Base-by-base conservation (phyloP, 2,888 invertebrate species). In the Hoplodrina ambigua region DNA sequence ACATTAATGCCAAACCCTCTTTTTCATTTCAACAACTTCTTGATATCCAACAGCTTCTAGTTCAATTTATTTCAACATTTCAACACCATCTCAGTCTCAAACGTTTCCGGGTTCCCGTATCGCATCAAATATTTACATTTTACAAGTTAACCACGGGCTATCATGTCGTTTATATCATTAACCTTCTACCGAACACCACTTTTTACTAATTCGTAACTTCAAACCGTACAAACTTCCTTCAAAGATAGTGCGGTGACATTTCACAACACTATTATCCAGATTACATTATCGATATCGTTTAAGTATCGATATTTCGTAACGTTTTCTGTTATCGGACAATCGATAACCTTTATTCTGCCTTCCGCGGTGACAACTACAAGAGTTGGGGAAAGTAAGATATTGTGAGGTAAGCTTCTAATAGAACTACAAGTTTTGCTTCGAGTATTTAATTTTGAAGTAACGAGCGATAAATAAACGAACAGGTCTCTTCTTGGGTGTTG, bases 251-350 rank as follows among this genome's bases (percentile, higher is more conserved):
- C 62, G 46, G 71, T 64, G 80, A 83, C 81, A 85, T 87, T 83
- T 85, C 85, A 81, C 81, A 81, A 86, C 78, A 80, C 69, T 73
- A 79, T 78, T 79, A 83, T 83, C 81, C 69, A 81, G 80, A 86
- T 85, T 72, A 80, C 78, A 81, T 75, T 78, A 81, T 85, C 79
- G 81, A 82, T 83, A 86, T 75, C 69, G 62, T 70, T 79, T 82
- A 75, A 82, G 83, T 82, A 82, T 86, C 81, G 81, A 85, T 85
- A 83, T 86, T 85, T 83, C 82, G 78, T 82, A 86, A 81, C 77
- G 61, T 79, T 73, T 58, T 65, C 74, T 72, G 79, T 79, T 86
- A 84, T 83, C 84, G 70, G 72, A 57, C 80, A 63, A 82, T 80
- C 87, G 83, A 86, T 86, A 84, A 87, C 83, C 85, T 84, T 85